A percentile compares a stretch with the other conserved stretches of the same genome.
phyloP scores from a whole-genome alignment of 2,888 invertebrate species.

The Drosophila rubida region DNA sequence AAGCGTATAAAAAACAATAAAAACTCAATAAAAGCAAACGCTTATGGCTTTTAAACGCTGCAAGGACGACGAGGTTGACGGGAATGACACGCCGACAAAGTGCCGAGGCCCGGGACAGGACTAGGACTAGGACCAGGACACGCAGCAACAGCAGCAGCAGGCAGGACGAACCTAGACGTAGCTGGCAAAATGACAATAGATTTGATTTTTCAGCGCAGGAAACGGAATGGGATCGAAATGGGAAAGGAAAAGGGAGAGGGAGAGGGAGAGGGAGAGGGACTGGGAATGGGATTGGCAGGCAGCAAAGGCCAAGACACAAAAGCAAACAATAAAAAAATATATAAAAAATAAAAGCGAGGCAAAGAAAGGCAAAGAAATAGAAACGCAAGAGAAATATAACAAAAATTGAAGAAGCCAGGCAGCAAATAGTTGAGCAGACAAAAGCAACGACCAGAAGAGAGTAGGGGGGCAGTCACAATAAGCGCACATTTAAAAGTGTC shows the following conservation, averaged over 20 bases:
- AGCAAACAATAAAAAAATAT: slow-evolving; percentile 71
- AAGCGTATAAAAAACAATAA: slow-evolving; percentile 75
- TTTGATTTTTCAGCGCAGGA: slow-evolving; percentile 71
- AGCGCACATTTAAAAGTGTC: slow-evolving; percentile 81
- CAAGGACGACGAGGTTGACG: slow-evolving; percentile 54
- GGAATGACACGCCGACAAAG: slow-evolving; percentile 62
- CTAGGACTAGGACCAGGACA: not conserved
- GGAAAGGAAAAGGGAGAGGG: slow-evolving; percentile 4
- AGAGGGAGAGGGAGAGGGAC: slow-evolving; percentile 18
- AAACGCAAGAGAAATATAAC: slow-evolving; percentile 59
- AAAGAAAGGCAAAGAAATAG: slow-evolving; percentile 30
- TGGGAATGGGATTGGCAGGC: slow-evolving; percentile 44
- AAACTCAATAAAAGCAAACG: slow-evolving; percentile 78
- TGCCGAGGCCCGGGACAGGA: slow-evolving; percentile 48
- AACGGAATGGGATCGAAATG: slow-evolving; percentile 47
- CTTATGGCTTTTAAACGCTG: slow-evolving; percentile 74
- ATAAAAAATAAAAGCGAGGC: slow-evolving; percentile 43
- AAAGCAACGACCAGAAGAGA: slow-evolving; percentile 50
- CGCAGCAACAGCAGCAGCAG: slow-evolving; percentile 18
- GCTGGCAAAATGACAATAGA: slow-evolving; percentile 80
- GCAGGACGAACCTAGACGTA: slow-evolving; percentile 54
- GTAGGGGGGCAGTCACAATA: slow-evolving; percentile 64
- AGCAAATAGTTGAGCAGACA: slow-evolving; percentile 75
- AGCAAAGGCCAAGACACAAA: slow-evolving; percentile 75
- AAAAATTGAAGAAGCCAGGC: slow-evolving; percentile 70